Percentiles rank a stretch among this genome's conserved stretches.
phyloP scores from a whole-genome alignment of 1,140 invertebrate genomes.

The Agrypnia vestita region DNA sequence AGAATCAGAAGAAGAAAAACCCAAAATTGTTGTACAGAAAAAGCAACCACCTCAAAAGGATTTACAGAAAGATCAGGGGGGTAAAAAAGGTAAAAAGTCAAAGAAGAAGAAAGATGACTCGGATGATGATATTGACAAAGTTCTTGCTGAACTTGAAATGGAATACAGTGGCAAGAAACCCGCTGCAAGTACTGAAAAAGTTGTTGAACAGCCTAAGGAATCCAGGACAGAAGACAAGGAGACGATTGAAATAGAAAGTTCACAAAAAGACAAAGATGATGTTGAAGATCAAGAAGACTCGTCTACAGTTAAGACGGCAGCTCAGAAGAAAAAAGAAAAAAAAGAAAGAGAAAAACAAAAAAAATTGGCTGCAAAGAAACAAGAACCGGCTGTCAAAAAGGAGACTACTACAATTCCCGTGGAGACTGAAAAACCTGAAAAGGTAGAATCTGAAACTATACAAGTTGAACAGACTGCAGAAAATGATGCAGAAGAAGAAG shows the following conservation, averaged over 20 bases:
- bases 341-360: slow-evolving; percentile 89
- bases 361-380: slow-evolving; percentile 78
- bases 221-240: slow-evolving; percentile 69
- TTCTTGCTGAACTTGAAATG: slow-evolving; percentile 85
- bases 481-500: slow-evolving; percentile 63
- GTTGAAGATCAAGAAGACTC: slow-evolving; percentile 75
- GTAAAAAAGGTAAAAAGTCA: slow-evolving; percentile 80
- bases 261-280: slow-evolving; percentile 66
- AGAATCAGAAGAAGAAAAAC: slow-evolving; percentile 70
- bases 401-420: slow-evolving; percentile 62
- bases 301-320: slow-evolving; percentile 84
- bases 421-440: slow-evolving; percentile 61
- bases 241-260: slow-evolving; percentile 71
- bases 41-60: slow-evolving; percentile 72
- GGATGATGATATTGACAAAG: slow-evolving; percentile 89
- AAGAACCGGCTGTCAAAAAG: slow-evolving; percentile 64
- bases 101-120: slow-evolving; percentile 85
- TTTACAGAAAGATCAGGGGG: slow-evolving; percentile 72
- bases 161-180: slow-evolving; percentile 81
- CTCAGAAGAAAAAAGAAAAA: slow-evolving; percentile 91
- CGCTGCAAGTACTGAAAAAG: slow-evolving; percentile 62
- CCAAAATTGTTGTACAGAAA: slow-evolving; percentile 67
- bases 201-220: slow-evolving; percentile 64
- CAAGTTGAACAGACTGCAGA: slow-evolving; percentile 65
- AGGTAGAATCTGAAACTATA: slow-evolving; percentile 63